These are phyloP conservation scores for Sparus aurata DNA, from an alignment of 2,797 vertebrate genomes.

Conservation along the genomic window DNA sequence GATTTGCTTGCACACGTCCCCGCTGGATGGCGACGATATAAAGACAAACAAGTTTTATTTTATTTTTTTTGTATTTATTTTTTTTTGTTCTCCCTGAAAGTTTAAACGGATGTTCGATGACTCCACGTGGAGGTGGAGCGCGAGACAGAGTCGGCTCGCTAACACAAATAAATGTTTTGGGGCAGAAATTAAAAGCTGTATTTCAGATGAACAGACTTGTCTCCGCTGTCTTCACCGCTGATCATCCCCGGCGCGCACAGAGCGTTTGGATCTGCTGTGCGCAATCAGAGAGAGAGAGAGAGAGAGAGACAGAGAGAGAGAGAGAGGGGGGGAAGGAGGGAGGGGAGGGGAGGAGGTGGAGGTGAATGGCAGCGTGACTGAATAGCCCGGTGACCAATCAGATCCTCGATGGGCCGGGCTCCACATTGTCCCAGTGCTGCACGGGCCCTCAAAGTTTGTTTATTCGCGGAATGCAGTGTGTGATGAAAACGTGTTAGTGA, in stretches of 20 bases:
- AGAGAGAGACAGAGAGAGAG: slow-evolving; percentile 46
- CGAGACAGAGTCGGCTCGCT: background rate
- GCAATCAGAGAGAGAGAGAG: slow-evolving; percentile 61
- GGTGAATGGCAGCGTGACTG: slow-evolving; percentile 81
- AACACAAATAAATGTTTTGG: slow-evolving; percentile 34
- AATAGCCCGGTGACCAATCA: slow-evolving; percentile 85
- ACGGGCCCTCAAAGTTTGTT: slow-evolving; percentile 92
- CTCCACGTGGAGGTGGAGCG: background rate
- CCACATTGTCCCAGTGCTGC: slow-evolving; percentile 82
- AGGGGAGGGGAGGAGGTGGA: slow-evolving; percentile 56
- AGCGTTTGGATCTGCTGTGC: slow-evolving; percentile 59
- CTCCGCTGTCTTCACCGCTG: slow-evolving; percentile 60
- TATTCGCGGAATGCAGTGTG: slow-evolving; percentile 89
- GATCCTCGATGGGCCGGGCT: slow-evolving; percentile 81
- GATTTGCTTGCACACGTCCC: slow-evolving; percentile 22
- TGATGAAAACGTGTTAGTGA: slow-evolving; percentile 90
- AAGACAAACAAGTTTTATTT: slow-evolving; percentile 7
- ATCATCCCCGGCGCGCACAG: slow-evolving; percentile 63
- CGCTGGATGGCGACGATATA: slow-evolving; percentile 13
- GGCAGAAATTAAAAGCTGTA: slow-evolving; percentile 44
- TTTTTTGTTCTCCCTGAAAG: background rate
- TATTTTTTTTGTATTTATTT: too few relatives aligned
- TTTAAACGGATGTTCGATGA: background rate
- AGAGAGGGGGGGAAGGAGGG: slow-evolving; percentile 41
- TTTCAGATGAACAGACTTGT: slow-evolving; percentile 61